Base-by-base conservation (phyloP, 2,797 vertebrate genomes). In the Tadarida brasiliensis region DNA sequence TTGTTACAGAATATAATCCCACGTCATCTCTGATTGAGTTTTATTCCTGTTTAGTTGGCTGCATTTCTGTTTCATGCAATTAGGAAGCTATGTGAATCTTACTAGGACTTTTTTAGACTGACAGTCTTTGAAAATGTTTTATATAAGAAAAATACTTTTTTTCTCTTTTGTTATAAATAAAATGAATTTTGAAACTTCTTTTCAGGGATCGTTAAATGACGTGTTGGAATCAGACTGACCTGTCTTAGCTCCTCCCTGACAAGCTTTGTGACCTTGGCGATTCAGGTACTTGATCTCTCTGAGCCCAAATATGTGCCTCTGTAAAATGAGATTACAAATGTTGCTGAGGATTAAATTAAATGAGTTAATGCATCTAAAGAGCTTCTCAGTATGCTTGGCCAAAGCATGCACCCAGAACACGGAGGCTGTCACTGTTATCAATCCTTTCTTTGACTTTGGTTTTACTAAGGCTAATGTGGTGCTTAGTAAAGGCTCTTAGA, bases 61-160 rank as follows among this genome's bases (percentile, higher is more conserved):
- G 11, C 12, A 82, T 94, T 96, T 95, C 20, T 94, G 15, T 87
- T 92, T 70, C 93, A 35, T 90, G 9, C 7, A 76, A 12, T 71
- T 87, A 51, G 39, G 9, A 71, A 9, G 22, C 49, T 68, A 56
- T 80, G 65, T 71, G 39, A 57, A 87, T 78, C 6, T 73, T 78
- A 86, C 11, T 22, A 94, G 28, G 17, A 59, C n/a, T 22, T 59
- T 96, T 76, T n/a, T 20, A 86, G 57, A 54, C 33, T 71, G 47
- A 35, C 54, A 19, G 24, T 70, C 28, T 96, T 90, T 59, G 10
- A 76, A 93, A 90, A 81, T 20, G 11, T 70, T 71, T 93, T 83
- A 76, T 33, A 49, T 59, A 90, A 63, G 65, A 33, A 33, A 92
- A 73, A 71, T 88, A 91, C 4, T 4, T 22, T 70, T 70, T 39